phyloP scores from a whole-genome alignment of 2,888 invertebrate genomes.

The Listrodromus nycthemerus region DNA sequence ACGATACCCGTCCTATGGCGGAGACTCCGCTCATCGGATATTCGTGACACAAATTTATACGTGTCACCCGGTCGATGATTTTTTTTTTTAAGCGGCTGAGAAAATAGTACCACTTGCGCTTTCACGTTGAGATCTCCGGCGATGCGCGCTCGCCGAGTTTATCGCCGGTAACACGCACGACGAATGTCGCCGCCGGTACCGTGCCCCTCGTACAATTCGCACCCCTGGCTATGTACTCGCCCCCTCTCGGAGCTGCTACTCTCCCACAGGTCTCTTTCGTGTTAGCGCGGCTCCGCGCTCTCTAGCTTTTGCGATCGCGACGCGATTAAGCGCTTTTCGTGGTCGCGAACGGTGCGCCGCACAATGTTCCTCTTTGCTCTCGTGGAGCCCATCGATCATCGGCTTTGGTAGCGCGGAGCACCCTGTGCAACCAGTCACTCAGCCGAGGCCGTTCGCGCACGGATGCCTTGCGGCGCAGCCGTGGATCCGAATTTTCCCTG shows the following conservation, averaged over 20 bases:
- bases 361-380: constrained; percentile 4
- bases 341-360: constrained; percentile 10
- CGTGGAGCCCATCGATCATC: constrained; percentile 56
- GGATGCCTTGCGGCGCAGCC: constrained; percentile 5
- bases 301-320: constrained; percentile 32
- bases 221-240: not conserved
- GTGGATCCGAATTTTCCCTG: constrained; percentile 18
- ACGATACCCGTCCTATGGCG: constrained; percentile 9
- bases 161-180: constrained; percentile 31
- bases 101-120: constrained; percentile 4
- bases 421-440: constrained; percentile 28
- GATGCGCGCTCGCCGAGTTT: constrained; percentile 22
- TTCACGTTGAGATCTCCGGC: constrained; percentile 35
- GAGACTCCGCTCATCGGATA: not conserved
- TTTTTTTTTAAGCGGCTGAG: not conserved
- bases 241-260: not conserved
- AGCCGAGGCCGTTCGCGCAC: constrained; percentile 7
- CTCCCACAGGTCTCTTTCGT: constrained; percentile 13
- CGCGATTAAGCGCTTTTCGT: constrained; percentile 51
- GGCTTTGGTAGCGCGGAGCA: constrained; percentile 21
- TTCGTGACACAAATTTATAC: constrained; percentile 50
- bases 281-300: not conserved
- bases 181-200: constrained; percentile 15
- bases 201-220: constrained; percentile 23
- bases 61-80: constrained; percentile 29